Base-by-base conservation (phyloP, 2,797 vertebrate genomes). In the Cossypha caffra region DNA sequence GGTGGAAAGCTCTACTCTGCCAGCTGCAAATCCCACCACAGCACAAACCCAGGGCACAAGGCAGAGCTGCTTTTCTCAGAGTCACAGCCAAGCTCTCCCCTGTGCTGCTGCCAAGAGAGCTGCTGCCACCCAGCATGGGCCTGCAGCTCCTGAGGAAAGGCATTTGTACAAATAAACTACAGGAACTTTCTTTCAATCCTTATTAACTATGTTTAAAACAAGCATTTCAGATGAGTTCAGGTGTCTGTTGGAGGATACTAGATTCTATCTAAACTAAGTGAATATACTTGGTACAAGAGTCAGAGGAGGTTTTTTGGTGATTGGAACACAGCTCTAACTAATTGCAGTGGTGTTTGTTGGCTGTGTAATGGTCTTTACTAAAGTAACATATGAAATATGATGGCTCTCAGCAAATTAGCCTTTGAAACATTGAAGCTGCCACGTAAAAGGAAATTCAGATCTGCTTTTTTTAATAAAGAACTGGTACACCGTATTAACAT, bases 41-140 rank as follows among this genome's bases (percentile, higher is more conserved):
- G 42, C 38, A 29, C 0, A 0, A 59, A 28, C 28, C 15, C 7
- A 1, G 45, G 20, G 21, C 42, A 37, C 40, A 9, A 52, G 42
- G 29, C 12, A 40, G 33, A 59, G 51, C 35, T 57, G 45, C 5
- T 69, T 52, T 38, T 29, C 42, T 37, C 37, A 6, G n/a, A 29
- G 13, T 10, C 54, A 3, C 0, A 38, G 50, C 37, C 57, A n/a
- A 28, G 35, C 16, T 37, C 23, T 54, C 31, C n/a, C 47, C 40
- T 1, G 2, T 21, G 26, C 5, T 43, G 37, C 37, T 37, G 37
- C 37, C 37, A 37, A 59, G 26, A 88, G 33, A 87, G 47, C 62
- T 86, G 67, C 81, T 89, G 52, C 77, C 58, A n/a, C 52, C 40
- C 31, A 33, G 33, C 26, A 24, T 12, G 19, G 33, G 21, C 29